Percentiles rank a stretch among this genome's conserved stretches.
Conservation (phyloP, 2,888 invertebrate genomes). For the Abrostola triplasia region DNA sequence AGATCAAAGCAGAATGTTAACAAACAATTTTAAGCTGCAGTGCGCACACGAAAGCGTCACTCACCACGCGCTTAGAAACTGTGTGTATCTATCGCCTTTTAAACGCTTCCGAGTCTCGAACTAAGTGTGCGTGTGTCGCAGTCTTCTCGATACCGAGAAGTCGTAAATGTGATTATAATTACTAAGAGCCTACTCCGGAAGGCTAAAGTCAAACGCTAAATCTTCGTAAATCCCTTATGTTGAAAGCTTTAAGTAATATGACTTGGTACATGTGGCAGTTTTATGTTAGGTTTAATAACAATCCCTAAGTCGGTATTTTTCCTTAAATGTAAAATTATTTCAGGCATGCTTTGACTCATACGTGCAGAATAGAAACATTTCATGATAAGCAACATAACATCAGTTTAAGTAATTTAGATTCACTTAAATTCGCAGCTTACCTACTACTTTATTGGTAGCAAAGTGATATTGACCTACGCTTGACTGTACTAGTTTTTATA, state of each 20-base stretch:
- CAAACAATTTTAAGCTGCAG: neutral
- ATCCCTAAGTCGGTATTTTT: too few species aligned
- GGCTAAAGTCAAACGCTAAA: neutral
- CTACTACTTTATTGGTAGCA: neutral
- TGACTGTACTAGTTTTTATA: neutral
- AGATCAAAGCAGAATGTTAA: neutral
- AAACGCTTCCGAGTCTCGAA: neutral
- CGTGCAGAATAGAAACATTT: too few species aligned
- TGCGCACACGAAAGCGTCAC: neutral
- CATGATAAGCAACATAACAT: too few species aligned
- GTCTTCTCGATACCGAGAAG: neutral
- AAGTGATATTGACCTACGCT: slow-evolving; percentile 2
- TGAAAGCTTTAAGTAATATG: slow-evolving; percentile 1
- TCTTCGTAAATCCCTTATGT: neutral
- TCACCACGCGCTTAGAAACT: neutral
- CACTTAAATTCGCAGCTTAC: neutral
- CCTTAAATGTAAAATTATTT: too few species aligned
- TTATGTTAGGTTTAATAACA: neutral
- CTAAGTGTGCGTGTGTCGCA: neutral
- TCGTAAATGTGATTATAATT: neutral
- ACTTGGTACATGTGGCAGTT: neutral
- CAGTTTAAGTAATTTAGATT: too few species aligned
- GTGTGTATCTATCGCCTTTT: neutral
- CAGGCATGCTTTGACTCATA: too few species aligned
- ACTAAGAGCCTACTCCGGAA: neutral